Evolutionary conservation across 1,140 invertebrate genomes (phyloP), one percentile per base, ranked within the genome.

Genomic region (Riptortus pedestris): DNA sequence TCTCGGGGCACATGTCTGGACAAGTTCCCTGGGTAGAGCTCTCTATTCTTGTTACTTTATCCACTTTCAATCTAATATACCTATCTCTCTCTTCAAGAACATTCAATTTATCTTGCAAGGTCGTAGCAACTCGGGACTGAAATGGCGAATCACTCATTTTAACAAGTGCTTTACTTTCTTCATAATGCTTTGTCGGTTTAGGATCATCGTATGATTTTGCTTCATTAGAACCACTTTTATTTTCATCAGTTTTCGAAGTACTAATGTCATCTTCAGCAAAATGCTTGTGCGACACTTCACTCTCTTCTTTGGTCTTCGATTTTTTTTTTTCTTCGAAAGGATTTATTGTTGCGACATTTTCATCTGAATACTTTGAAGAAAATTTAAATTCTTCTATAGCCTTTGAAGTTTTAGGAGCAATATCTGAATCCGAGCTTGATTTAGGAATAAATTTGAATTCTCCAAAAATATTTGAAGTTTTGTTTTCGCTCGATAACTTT

Each of bases 1-100:
- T 96, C 74, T 99, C 96, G 0, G 96, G 94, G 74, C 96, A 98
- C 95, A 99, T 98, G 72, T 99, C 96, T 0, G 85, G 85, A 75
- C 96, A 98, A 5, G 85, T 87, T 12, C 93, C 95, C 12, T 31
- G 20, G 9, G 22, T 26, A 38, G 65, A 52, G n/a, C 48, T 28
- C 24, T 66, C 60, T 28, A 66, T 31, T 24, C 67, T 57, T 14
- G 55, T 57, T 22, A 27, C 22, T 57, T 62, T 60, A 2, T 64
- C 67, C 9, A 29, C 20, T 24, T 27, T 26, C 28, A 57, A 58
- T 64, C 68, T 64, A 29, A 69, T 20, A 12, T 62, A 29, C 38
- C 66, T 64, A 61, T 69, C 68, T 51, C 68, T 64, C 60, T 69
- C 68, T 55, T 69, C 66, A 20, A 69, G 33, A n/a, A 69, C 16